Evolutionary conservation across 2,797 vertebrate species (phyloP).

Genomic region (Acanthurus tractus): DNA sequence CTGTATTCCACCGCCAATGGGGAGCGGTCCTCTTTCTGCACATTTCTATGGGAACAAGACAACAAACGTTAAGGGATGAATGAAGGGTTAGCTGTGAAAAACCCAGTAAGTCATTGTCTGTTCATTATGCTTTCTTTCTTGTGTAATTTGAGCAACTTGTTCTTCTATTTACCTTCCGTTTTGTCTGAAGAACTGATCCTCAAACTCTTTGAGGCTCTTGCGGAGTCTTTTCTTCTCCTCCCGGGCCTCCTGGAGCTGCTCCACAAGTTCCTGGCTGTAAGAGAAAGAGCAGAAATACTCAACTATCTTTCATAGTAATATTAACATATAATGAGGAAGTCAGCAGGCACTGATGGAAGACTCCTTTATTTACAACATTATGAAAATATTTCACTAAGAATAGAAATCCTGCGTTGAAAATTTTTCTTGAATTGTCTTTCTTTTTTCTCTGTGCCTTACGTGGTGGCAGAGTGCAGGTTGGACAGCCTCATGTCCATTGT

Average conservation of each 20-base stretch:
- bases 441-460: slow-evolving; percentile 79
- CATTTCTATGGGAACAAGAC: slow-evolving; percentile 84
- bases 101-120: not conserved
- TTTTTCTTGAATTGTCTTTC: too few species aligned
- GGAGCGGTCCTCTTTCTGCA: slow-evolving; percentile 96
- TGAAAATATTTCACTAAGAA: not conserved
- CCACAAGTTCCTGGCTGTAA: slow-evolving; percentile 92
- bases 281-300: not conserved
- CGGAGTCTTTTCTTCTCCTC: slow-evolving; percentile 97
- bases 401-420: not conserved
- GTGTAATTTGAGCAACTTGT: not conserved
- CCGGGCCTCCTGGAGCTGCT: slow-evolving; percentile 95
- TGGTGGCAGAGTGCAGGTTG: slow-evolving; percentile 95
- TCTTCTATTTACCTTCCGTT: slow-evolving; percentile 91
- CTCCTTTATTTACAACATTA: not conserved
- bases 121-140: not conserved
- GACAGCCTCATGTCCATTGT: slow-evolving; percentile 92
- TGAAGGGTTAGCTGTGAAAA: slow-evolving; percentile 1
- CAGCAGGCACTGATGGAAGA: not conserved
- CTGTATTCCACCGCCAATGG: slow-evolving; percentile 95
- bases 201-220: slow-evolving; percentile 96
- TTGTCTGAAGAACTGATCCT: slow-evolving; percentile 96
- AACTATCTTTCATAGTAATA: not conserved
- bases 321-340: not conserved
- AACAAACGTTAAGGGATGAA: slow-evolving; percentile 24